A percentile compares a stretch with the other conserved stretches of the same genome.
phyloP scores from a whole-genome alignment of 2,113 vertebrate species.

The Macquaria ambigua region DNA sequence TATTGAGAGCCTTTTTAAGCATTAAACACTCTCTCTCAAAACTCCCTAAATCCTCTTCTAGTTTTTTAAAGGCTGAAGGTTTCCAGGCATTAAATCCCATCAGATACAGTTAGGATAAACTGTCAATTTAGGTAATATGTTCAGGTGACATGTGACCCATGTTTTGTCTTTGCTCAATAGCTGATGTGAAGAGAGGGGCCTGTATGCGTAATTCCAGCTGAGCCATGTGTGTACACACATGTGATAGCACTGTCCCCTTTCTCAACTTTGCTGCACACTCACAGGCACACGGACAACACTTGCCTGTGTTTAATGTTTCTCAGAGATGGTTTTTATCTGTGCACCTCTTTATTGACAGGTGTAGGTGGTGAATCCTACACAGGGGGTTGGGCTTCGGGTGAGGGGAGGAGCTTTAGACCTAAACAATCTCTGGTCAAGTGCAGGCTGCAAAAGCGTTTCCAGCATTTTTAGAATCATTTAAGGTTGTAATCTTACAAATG shows the following conservation, averaged over 20 bases:
- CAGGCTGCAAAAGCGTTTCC: not conserved
- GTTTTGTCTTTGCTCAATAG: slow-evolving; percentile 68
- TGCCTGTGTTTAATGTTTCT: slow-evolving; percentile 59
- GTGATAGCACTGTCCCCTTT: slow-evolving; percentile 52
- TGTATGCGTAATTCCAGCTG: slow-evolving; percentile 56
- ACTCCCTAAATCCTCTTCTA: slow-evolving; percentile 55
- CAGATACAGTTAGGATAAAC: slow-evolving; percentile 56
- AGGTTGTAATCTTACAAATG: not conserved
- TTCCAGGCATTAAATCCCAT: slow-evolving; percentile 58
- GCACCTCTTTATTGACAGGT: slow-evolving; percentile 60
- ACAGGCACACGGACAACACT: slow-evolving; percentile 32
- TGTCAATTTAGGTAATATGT: slow-evolving; percentile 64
- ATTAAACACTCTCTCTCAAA: slow-evolving; percentile 43
- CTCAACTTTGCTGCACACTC: slow-evolving; percentile 40
- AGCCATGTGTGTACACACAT: slow-evolving; percentile 64
- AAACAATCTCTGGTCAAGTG: slow-evolving; percentile 1
- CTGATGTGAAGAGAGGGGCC: slow-evolving; percentile 64
- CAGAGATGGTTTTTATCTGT: slow-evolving; percentile 60
- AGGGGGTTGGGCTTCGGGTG: slow-evolving; percentile 61
- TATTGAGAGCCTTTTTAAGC: slow-evolving; percentile 46
- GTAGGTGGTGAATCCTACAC: slow-evolving; percentile 59
- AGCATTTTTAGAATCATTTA: slow-evolving; percentile 6
- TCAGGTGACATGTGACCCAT: slow-evolving; percentile 74
- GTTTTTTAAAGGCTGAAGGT: slow-evolving; percentile 38
- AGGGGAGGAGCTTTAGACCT: slow-evolving; percentile 60